Percentiles rank a stretch among this genome's conserved stretches.
These are phyloP conservation scores for Meiosimyza platycephala DNA, from an alignment of 2,888 invertebrate genomes.

Conservation along the genomic window DNA sequence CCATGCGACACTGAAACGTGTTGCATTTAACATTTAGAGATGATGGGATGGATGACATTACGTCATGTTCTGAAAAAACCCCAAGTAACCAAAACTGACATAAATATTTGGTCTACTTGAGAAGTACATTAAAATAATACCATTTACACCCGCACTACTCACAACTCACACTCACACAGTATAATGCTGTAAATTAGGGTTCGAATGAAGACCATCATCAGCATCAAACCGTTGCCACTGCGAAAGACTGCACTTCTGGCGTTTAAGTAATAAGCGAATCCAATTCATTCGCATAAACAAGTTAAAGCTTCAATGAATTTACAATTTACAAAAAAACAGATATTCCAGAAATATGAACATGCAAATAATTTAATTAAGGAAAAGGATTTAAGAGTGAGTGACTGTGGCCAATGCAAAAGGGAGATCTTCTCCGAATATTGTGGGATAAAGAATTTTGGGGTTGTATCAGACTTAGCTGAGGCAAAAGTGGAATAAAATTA, in stretches of 20 bases:
- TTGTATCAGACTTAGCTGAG: not conserved
- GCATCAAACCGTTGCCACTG: not conserved
- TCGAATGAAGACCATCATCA: not conserved
- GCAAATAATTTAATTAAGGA: slow-evolving; percentile 63
- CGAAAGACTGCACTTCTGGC: not conserved
- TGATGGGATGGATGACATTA: slow-evolving; percentile 41
- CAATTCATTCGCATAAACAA: slow-evolving; percentile 21
- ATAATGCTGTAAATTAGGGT: not conserved
- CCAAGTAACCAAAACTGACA: slow-evolving; percentile 33
- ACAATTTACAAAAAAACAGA: slow-evolving; percentile 29
- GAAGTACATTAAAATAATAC: slow-evolving; percentile 27
- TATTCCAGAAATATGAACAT: slow-evolving; percentile 57
- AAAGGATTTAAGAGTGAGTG: slow-evolving; percentile 52
- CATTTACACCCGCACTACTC: slow-evolving; percentile 36
- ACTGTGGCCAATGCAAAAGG: slow-evolving; percentile 5
- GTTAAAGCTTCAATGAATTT: slow-evolving; percentile 35
- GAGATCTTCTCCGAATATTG: not conserved
- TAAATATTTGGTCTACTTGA: slow-evolving; percentile 30
- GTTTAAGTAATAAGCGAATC: slow-evolving; percentile 23
- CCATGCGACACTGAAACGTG: slow-evolving; percentile 54
- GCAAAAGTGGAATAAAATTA: not conserved
- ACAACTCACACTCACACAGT: not conserved
- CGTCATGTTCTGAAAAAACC: slow-evolving; percentile 49
- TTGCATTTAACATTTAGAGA: slow-evolving; percentile 49
- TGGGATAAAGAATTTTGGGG: not conserved